Evolutionary conservation across 2,888 invertebrate species (phyloP), one percentile per base, ranked within the genome.

Genomic region (Cremastobaeus sp.): DNA sequence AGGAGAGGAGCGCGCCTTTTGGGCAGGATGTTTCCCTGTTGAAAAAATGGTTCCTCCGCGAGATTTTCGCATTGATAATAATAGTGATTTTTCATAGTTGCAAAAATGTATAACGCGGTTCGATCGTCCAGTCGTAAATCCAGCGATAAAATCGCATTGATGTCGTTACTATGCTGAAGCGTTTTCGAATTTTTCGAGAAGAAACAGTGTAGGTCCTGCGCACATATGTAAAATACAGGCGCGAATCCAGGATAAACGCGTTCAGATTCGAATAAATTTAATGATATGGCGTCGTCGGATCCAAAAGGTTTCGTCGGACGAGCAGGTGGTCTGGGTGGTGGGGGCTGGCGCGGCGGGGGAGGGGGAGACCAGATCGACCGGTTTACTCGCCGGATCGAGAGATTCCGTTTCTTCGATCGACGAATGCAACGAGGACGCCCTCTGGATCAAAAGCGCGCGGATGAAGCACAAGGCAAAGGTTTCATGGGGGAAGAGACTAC

Each of bases 341-440:
- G 82, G 82, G 79, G 76, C 77, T 79, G 80, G 59, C 76, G 82
- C 78, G 57, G 5, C 34, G 80, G 79, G 66, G 77, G 65, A 76
- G 68, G 50, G 77, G 77, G 74, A 77, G 85, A 86, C 86, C 83
- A 83, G 85, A 86, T 85, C 82, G 85, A 88, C 88, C 88, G 87
- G 87, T 87, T 87, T 86, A 82, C 80, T 81, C 79, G 83, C 83
- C 80, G 79, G 83, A 85, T 83, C 81, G 79, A 68, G 78, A 81
- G 83, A n/a, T n/a, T n/a, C n/a, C n/a, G 81, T 79, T 81, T 79
- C 80, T 78, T 78, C 45, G 59, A 73, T 70, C 69, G 71, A 32
- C 57, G 76, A 47, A 79, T 52, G 76, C 69, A 71, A 77, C 77
- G 60, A 39, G 47, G 59, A 69, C 8, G 66, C 55, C 55, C 48